Percentiles rank a stretch among this genome's conserved stretches.
phyloP scores from a whole-genome alignment of 2,113 vertebrate genomes.

The Hypocryptadius cinnamomeus region DNA sequence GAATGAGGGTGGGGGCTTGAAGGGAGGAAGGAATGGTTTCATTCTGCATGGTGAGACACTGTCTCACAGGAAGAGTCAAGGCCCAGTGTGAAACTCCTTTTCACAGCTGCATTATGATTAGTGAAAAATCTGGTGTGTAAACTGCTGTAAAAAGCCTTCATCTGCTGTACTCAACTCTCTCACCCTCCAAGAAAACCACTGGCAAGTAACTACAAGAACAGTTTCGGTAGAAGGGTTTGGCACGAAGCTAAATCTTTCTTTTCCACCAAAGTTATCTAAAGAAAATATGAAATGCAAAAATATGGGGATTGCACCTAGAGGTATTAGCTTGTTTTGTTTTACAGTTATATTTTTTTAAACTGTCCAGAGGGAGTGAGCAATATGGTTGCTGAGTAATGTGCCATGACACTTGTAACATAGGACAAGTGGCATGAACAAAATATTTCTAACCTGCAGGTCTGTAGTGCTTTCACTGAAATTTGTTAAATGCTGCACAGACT shows the following conservation, averaged over 20 bases:
- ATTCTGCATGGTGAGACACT: neutral
- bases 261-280: neutral
- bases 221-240: neutral
- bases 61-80: neutral
- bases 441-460: neutral
- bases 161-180: neutral
- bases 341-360: neutral
- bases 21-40: neutral
- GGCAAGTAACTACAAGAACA: neutral
- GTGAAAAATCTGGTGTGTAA: neutral
- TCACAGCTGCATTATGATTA: neutral
- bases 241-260: neutral
- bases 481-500: neutral
- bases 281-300: neutral
- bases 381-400: neutral
- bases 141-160: neutral
- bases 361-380: neutral
- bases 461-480: neutral
- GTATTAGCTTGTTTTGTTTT: neutral
- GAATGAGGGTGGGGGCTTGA: neutral
- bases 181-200: neutral
- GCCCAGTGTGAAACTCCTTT: neutral
- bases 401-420: neutral
- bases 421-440: neutral
- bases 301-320: neutral